Conservation (phyloP, 2,113 vertebrate genomes). For the Antechinus flavipes region DNA sequence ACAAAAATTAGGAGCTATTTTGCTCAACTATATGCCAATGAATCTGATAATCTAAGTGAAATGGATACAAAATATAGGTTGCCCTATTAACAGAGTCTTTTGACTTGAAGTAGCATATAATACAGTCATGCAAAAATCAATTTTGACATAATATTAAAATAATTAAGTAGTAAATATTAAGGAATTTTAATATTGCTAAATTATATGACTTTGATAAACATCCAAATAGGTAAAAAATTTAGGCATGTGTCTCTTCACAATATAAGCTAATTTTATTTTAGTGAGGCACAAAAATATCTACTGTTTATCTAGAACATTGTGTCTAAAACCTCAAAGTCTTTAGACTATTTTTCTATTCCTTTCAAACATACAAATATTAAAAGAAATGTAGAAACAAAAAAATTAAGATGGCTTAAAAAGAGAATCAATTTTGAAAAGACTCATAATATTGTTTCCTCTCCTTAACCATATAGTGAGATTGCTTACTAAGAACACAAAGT, state of each 20-base stretch:
- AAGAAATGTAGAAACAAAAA: background rate
- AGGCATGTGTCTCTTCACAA: background rate
- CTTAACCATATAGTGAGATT: too few species aligned
- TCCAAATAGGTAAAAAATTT: background rate
- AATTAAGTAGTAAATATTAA: background rate
- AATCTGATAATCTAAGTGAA: too few species aligned
- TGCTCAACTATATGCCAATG: too few species aligned
- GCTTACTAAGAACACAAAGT: too few species aligned
- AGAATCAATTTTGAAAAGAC: background rate
- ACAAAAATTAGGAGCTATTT: too few species aligned
- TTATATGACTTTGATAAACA: background rate
- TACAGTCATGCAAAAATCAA: background rate
- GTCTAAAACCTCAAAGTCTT: background rate
- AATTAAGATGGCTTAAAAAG: background rate
- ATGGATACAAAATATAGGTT: too few species aligned
- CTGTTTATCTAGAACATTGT: background rate
- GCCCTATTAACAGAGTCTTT: background rate
- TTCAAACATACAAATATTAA: background rate
- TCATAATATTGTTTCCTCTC: background rate
- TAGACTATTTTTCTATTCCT: background rate
- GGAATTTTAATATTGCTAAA: background rate
- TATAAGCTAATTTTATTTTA: background rate
- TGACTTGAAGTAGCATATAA: background rate
- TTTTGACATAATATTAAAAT: background rate
- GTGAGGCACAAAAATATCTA: background rate